Evolutionary conservation across 2,888 invertebrate species (phyloP), one percentile per base, ranked within the genome.

Genomic region (Cheiracanthium punctorium): DNA sequence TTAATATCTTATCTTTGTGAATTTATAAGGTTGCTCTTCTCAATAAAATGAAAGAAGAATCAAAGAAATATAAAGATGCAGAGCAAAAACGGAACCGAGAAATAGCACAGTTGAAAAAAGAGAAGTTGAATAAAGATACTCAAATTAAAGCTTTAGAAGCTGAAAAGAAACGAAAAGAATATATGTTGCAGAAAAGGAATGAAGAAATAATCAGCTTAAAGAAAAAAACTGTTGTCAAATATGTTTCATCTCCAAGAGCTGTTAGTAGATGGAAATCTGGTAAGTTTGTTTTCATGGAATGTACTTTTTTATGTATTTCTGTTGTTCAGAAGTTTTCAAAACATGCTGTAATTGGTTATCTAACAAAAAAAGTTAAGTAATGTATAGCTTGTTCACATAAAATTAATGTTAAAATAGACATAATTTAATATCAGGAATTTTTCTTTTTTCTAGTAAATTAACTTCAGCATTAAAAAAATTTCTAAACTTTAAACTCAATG

Each of bases 31-130:
- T 96, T 0, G 94, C 95, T 91, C 93, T 99, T 80, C 95, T 98
- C 90, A 96, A 97, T 91, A 96, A 96, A 92, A 97, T 98, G 95
- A 95, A 97, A 81, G 96, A 97, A 84, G 98, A 99, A 91, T 94
- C 91, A n/a, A 90, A 91, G 76, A 91, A 96, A 80, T 96, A 97
- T 90, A 96, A 96, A 89, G 95, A 96, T 91, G 94, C 95, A 8
- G 97, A 98, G 91, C 93, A 95, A 28, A 94, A 93, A 58, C 93
- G 96, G 89, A 94, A 95, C 74, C 94, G 96, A 89, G 98, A 98
- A 93, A 96, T 98, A 80, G 96, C 97, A 0, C 96, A 97, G 91
- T 92, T 98, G 87, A 95, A 95, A 73, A 98, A 98, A 91, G 97
- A 97, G 91, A 95, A 96, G 82, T 94, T 97, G 28, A 95, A 95